phyloP scores from a whole-genome alignment of 1,140 invertebrate genomes.

The Papilio helenus region DNA sequence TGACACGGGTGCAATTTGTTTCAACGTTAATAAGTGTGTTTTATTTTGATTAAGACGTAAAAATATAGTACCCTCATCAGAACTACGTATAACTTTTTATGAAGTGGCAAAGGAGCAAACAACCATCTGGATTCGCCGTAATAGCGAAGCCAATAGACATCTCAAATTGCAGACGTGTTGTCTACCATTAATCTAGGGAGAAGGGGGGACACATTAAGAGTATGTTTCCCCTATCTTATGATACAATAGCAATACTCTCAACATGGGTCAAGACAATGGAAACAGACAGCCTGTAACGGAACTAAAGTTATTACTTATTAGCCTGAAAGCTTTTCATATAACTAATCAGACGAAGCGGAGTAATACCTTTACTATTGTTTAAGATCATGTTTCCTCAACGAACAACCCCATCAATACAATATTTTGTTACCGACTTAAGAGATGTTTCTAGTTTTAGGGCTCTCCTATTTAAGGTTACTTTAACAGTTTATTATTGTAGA shows the following conservation, averaged over 20 bases:
- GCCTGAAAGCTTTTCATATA: background rate
- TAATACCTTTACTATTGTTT: background rate
- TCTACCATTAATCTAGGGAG: no score
- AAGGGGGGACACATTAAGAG: no score
- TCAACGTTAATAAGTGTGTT: conserved; percentile 5
- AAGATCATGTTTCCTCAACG: background rate
- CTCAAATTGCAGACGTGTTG: no score
- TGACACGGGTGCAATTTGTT: conserved; percentile 16
- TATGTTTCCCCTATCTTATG: no score
- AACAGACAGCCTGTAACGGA: background rate
- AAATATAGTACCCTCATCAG: background rate
- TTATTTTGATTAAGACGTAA: conserved; percentile 14
- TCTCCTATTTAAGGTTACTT: no score
- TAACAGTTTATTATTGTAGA: no score
- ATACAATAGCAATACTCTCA: background rate
- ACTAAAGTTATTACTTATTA: background rate
- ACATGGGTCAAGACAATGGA: background rate
- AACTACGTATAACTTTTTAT: background rate
- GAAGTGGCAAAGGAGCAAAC: no score
- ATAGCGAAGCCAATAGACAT: no score
- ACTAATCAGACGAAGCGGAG: background rate
- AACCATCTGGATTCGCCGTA: no score
- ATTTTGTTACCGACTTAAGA: no score
- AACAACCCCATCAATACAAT: background rate
- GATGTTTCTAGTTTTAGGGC: background rate